phyloP scores from a whole-genome alignment of 2,888 invertebrate species.

The Himalopsyche tibetana region DNA sequence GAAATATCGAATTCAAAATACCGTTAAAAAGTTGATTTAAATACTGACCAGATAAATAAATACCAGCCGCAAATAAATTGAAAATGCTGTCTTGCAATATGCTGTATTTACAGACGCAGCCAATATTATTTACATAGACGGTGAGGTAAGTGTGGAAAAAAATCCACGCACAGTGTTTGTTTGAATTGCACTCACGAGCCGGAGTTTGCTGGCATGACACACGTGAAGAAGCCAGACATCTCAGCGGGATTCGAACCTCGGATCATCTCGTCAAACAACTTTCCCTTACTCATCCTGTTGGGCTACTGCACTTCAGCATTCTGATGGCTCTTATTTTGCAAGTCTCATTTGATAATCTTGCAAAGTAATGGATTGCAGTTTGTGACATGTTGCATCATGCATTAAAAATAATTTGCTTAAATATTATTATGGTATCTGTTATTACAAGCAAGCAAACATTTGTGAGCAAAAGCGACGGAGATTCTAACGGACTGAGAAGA shows the following conservation, averaged over 20 bases:
- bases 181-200: not conserved
- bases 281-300: slow-evolving; percentile 53
- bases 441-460: not conserved
- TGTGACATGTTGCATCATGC: slow-evolving; percentile 9
- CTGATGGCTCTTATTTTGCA: slow-evolving; percentile 3
- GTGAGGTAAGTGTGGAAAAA: not conserved
- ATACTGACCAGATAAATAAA: too few relatives aligned
- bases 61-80: too few relatives aligned
- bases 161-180: not conserved
- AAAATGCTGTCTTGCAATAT: too few relatives aligned
- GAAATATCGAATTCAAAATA: too few relatives aligned
- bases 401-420: not conserved
- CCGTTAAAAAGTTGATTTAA: too few relatives aligned
- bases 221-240: slow-evolving; percentile 13
- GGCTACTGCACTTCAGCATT: slow-evolving; percentile 17
- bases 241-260: slow-evolving; percentile 27
- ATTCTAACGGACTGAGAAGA: too few relatives aligned
- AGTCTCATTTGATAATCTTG: slow-evolving; percentile 37
- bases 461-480: too few relatives aligned
- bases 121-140: not conserved
- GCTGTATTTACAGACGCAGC: too few relatives aligned
- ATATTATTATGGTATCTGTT: not conserved
- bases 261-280: slow-evolving; percentile 53
- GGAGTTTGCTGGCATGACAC: not conserved
- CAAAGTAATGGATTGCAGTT: slow-evolving; percentile 29